Evolutionary conservation across 2,797 vertebrate species (phyloP).

Genomic region (Rhabdomys pumilio): DNA sequence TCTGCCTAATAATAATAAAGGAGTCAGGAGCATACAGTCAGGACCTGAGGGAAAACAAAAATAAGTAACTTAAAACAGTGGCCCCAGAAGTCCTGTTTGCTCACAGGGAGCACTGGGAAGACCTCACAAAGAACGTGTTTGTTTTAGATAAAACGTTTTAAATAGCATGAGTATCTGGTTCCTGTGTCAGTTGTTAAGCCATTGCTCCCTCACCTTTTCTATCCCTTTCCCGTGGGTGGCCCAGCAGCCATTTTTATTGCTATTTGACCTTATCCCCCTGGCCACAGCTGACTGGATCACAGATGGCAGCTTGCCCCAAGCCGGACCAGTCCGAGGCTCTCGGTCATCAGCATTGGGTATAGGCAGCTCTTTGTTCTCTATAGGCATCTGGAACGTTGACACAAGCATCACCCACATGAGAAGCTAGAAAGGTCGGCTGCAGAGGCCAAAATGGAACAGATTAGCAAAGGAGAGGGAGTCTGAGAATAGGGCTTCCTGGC

Average conservation of each 20-base stretch:
- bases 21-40: not conserved
- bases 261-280: not conserved
- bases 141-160: slow-evolving; percentile 18
- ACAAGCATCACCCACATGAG: not conserved
- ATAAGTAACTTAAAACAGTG: not conserved
- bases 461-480: not conserved
- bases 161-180: not conserved
- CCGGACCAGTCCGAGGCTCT: not conserved
- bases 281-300: not conserved
- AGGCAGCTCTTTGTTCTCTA: slow-evolving; percentile 3
- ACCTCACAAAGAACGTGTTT: slow-evolving; percentile 28
- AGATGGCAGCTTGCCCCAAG: not conserved
- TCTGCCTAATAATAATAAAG: not conserved
- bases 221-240: not conserved
- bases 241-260: slow-evolving; percentile 17
- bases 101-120: not conserved
- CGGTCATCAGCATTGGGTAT: not conserved
- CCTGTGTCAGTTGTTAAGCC: not conserved
- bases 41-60: not conserved
- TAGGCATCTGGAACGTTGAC: not conserved
- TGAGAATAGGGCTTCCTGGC: not conserved
- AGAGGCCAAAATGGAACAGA: not conserved
- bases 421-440: not conserved
- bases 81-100: not conserved
- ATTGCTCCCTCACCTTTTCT: not conserved